Conservation (phyloP, 2,888 invertebrate genomes). For the Drepanosiphum platanoidis region DNA sequence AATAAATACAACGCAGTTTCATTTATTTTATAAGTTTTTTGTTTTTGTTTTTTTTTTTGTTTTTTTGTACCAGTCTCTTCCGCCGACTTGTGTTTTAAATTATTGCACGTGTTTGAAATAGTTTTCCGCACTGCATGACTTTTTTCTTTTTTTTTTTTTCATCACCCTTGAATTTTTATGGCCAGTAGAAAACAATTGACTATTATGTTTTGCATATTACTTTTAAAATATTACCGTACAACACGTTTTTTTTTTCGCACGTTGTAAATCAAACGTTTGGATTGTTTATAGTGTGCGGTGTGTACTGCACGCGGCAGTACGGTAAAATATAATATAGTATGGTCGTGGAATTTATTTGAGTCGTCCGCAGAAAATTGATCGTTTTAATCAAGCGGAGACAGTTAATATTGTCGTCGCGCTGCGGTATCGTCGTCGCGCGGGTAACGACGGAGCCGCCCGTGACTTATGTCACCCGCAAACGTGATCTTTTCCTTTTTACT, state of each 20-base stretch:
- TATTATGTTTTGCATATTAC: neutral
- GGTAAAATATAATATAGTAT: too few species aligned
- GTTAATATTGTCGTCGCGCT: too few species aligned
- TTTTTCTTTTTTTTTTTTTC: constrained; percentile 1
- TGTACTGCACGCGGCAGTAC: neutral
- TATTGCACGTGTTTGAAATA: constrained; percentile 39
- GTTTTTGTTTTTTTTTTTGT: neutral
- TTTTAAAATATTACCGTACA: neutral
- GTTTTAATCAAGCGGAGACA: too few species aligned
- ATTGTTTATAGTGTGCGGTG: neutral
- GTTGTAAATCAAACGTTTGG: neutral
- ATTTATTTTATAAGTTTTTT: neutral
- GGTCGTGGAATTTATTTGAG: too few species aligned
- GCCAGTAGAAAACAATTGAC: neutral
- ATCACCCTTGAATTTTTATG: too few species aligned
- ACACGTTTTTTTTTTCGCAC: too few species aligned
- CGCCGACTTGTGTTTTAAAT: neutral
- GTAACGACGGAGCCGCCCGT: too few species aligned
- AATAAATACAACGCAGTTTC: neutral
- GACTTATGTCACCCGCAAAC: too few species aligned
- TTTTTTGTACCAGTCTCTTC: neutral
- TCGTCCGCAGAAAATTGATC: too few species aligned
- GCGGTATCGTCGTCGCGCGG: too few species aligned
- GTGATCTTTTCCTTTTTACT: too few species aligned
- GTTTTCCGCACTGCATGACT: constrained; percentile 8